Evolutionary conservation across 2,888 invertebrate species (phyloP).

Genomic region (Chymomyza fuscimana): DNA sequence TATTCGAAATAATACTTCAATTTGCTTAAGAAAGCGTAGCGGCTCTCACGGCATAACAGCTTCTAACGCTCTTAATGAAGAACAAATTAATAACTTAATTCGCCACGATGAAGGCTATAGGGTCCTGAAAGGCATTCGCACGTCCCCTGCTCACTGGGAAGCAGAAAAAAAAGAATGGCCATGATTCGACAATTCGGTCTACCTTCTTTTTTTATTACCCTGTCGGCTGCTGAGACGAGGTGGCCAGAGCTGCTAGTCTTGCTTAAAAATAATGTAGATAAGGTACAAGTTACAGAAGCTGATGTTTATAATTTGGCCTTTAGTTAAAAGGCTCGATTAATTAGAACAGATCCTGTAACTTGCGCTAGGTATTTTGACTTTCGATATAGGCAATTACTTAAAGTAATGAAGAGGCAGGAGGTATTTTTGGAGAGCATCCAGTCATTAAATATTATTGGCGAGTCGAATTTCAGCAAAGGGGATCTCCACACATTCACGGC

Average conservation of each 20-base stretch:
- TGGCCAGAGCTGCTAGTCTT: constrained; percentile 5
- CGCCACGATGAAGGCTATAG: too few relatives aligned
- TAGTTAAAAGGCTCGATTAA: background rate
- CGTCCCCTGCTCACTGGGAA: too few relatives aligned
- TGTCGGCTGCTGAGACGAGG: constrained; percentile 20
- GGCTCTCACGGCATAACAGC: constrained; percentile 6
- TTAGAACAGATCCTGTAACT: too few relatives aligned
- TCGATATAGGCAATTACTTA: background rate
- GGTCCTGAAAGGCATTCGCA: too few relatives aligned
- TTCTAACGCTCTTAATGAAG: constrained; percentile 5
- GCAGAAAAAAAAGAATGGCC: constrained; percentile 9
- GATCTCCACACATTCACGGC: too few relatives aligned
- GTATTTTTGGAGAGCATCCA: background rate
- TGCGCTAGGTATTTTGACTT: background rate
- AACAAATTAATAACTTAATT: too few relatives aligned
- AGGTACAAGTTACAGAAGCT: constrained; percentile 6
- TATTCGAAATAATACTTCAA: constrained; percentile 27
- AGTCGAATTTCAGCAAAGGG: too few relatives aligned
- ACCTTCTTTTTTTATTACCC: constrained; percentile 23
- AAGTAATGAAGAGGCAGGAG: constrained; percentile 3
- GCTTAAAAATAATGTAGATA: constrained; percentile 15
- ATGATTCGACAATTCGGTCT: constrained; percentile 30
- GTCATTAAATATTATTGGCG: constrained; percentile 2
- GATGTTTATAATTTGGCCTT: constrained; percentile 7
- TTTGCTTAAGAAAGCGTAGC: constrained; percentile 22